Base-by-base conservation (phyloP, 37 sponge, comb jelly and placozoan species). In the Eunapius fragilis region DNA sequence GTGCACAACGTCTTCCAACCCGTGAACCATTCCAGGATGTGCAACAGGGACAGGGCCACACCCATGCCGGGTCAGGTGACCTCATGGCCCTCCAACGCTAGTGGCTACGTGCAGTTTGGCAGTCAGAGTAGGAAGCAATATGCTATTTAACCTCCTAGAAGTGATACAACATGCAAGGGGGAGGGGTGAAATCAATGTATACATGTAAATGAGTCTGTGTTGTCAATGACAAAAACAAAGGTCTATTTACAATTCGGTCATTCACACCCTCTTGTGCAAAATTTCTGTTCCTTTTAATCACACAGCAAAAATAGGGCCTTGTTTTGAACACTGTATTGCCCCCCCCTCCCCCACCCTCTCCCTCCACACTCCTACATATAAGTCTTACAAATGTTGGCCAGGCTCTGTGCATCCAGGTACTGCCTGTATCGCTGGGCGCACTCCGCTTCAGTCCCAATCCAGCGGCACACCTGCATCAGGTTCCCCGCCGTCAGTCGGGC, bases 61-160 rank as follows among this genome's bases (percentile, higher is more conserved):
- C 83, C 87, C 25, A 0, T 74, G 2, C 73, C 80, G 0, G 37
- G 25, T 26, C 75, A 77, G 27, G 45, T 37, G 33, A 41, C 25
- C 5, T 47, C 72, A 34, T 92, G 92, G 92, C 92, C 92, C 3
- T 75, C 70, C 13, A 92, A 92, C 83, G 72, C 69, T 22, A 77
- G 68, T 33, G 88, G 88, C 14, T 85, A 92, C 75, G 88, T 92
- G n/a, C 92, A 92, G 68, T 87, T 88, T 76, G 92, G 92, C 4
- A 37, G 73, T 30, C 48, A 75, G 31, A 41, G 6, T 9, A 78
- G 73, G 31, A 89, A 89, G 45, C 41, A 30, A n/a, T 79, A 83
- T 76, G 47, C 47, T 45, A 9, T 45, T 45, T 45, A 9, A 45
- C 9, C 4, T 45, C 7, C 7, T 45, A 11, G 7, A 11, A 9